Conservation (phyloP, 1,140 invertebrate species). For the Diorhabda elongata region DNA sequence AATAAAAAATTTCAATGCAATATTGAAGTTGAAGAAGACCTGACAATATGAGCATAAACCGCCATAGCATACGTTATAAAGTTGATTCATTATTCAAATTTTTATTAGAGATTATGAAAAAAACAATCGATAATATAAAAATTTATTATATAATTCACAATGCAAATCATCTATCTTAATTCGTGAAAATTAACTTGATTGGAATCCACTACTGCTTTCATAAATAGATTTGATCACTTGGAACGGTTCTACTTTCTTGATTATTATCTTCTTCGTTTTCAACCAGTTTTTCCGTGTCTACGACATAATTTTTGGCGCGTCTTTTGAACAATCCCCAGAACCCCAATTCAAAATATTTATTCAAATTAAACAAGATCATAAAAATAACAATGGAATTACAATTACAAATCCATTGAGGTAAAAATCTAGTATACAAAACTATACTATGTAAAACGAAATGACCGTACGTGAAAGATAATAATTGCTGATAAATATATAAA, state of each 20-base stretch:
- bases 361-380: background rate
- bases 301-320: constrained; percentile 7
- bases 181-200: no score
- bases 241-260: background rate
- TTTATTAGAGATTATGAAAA: no score
- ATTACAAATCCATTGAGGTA: background rate
- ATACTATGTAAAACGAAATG: background rate
- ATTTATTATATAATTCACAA: no score
- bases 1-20: no score
- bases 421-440: background rate
- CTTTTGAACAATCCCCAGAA: constrained; percentile 12
- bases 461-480: background rate
- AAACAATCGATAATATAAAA: no score
- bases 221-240: no score
- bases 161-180: no score
- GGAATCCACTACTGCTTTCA: no score
- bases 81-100: no score
- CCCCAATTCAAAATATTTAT: constrained; percentile 23
- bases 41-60: no score
- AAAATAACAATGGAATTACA: constrained; percentile 11
- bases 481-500: background rate
- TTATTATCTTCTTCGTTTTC: constrained; percentile 11
- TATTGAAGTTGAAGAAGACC: no score
- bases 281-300: constrained; percentile 10
- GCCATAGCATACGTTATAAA: no score